Conservation (phyloP, 2,888 invertebrate species). For the Aricia artaxerxes region DNA sequence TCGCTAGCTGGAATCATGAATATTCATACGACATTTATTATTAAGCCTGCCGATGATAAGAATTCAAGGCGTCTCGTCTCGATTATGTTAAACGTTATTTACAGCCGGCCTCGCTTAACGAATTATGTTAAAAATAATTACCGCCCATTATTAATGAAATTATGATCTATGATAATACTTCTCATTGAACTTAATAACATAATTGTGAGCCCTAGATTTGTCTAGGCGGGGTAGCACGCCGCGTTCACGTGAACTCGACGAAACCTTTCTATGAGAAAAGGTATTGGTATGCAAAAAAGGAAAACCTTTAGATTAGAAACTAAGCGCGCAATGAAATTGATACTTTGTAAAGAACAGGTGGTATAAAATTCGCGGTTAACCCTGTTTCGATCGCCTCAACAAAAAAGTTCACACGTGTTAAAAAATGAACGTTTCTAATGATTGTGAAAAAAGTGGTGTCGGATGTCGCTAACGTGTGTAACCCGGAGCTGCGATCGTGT, state of each 20-base stretch:
- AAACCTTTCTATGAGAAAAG: neutral
- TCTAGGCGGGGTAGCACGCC: conserved; percentile 21
- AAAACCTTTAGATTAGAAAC: neutral
- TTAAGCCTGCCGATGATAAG: conserved; percentile 24
- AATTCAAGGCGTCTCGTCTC: conserved; percentile 18
- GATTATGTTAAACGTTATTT: conserved; percentile 23
- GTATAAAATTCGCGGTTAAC: neutral
- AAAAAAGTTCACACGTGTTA: conserved; percentile 15
- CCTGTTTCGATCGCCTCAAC: neutral
- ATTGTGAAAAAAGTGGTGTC: conserved; percentile 16
- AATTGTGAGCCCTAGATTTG: conserved; percentile 30
- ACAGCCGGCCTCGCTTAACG: conserved; percentile 22
- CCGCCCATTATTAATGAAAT: conserved; percentile 26
- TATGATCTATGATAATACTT: conserved; percentile 19
- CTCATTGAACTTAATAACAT: conserved; percentile 29
- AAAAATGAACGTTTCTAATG: conserved; percentile 19
- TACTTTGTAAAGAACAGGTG: neutral
- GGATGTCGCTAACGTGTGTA: neutral
- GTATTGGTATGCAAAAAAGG: neutral
- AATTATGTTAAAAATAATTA: conserved; percentile 28
- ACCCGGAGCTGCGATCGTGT: neutral
- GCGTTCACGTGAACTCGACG: neutral
- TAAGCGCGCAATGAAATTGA: neutral
- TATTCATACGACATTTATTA: conserved; percentile 16
- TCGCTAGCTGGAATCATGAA: conserved; percentile 22